Base-by-base conservation (phyloP, 2,888 invertebrate genomes). In the Sthenelais limicola region DNA sequence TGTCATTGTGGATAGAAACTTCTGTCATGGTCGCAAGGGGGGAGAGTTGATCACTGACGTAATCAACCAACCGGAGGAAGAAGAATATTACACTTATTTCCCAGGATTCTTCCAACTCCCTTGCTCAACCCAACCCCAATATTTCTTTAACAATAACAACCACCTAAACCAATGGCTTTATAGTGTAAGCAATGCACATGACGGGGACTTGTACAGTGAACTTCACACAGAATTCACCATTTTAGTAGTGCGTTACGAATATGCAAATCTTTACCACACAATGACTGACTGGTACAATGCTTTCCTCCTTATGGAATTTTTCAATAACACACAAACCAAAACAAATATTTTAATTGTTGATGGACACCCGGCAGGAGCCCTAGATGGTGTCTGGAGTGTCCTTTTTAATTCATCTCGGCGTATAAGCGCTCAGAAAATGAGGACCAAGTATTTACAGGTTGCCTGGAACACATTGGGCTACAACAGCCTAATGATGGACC, bases 381-480 rank as follows among this genome's bases (percentile, higher is more conserved):
- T 87, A 21, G 87, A 87, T 72, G 32, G 66, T 0, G 79, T 81
- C 0, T 87, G 87, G 87, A 54, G 70, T 4, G 77, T 72, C 0
- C 77, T 87, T n/a, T 87, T 86, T 74, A 82, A 82, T 18, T 78
- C 81, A 4, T 78, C 81, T 1, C 70, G 73, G 0, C 77, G 85
- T 9, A 78, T 82, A 0, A 80, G 82, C 3, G 72, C 78, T 5
- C 68, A 86, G 5, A 58, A 73, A 5, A 54, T 73, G 47, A 75
- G 81, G 7, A 79, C 78, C 0, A 28, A 73, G 15, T 84, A 80
- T 52, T 62, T 72, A 7, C 75, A 80, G 21, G 48, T 86, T 51
- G 78, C 81, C 3, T 87, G 86, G 86, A 79, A 76, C 5, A 80
- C 82, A 9, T 74, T 80, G 43, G 85, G 86, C 3, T 86, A 87